These are phyloP conservation scores for Hylaeus anthracinus DNA, from an alignment of 1,140 invertebrate species.

Conservation along the genomic window DNA sequence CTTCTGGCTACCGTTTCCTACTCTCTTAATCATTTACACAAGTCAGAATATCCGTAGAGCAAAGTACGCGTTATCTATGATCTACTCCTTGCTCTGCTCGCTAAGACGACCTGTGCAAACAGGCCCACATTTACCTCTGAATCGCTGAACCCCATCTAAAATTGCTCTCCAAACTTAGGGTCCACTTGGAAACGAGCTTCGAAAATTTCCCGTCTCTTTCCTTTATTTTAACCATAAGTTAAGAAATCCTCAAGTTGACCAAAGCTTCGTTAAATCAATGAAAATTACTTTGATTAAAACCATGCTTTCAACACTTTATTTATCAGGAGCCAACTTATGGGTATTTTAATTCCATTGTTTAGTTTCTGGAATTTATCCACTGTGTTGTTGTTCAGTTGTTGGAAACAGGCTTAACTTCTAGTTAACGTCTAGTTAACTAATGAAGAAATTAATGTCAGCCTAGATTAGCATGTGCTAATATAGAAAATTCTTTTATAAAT, in stretches of 20 bases:
- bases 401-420: too few relatives aligned
- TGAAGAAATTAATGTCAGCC: too few relatives aligned
- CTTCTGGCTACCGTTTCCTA: conserved; percentile 41
- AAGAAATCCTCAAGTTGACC: not conserved
- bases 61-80: conserved; percentile 20
- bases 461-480: too few relatives aligned
- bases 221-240: not conserved
- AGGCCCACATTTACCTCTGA: not conserved
- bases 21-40: conserved; percentile 6
- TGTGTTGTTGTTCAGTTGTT: too few relatives aligned
- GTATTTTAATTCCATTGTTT: too few relatives aligned
- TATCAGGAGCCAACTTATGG: too few relatives aligned
- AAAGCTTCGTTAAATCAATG: too few relatives aligned
- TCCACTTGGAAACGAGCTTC: not conserved
- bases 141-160: conserved; percentile 18
- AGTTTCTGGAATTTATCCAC: too few relatives aligned
- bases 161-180: not conserved
- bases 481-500: too few relatives aligned
- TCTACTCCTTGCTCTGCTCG: not conserved
- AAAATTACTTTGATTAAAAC: too few relatives aligned
- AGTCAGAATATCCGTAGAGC: not conserved
- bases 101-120: not conserved
- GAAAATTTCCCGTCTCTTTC: not conserved
- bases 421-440: too few relatives aligned
- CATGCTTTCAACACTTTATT: too few relatives aligned